These are phyloP conservation scores for Trachurus trachurus DNA, from an alignment of 2,797 vertebrate species.

Conservation along the genomic window DNA sequence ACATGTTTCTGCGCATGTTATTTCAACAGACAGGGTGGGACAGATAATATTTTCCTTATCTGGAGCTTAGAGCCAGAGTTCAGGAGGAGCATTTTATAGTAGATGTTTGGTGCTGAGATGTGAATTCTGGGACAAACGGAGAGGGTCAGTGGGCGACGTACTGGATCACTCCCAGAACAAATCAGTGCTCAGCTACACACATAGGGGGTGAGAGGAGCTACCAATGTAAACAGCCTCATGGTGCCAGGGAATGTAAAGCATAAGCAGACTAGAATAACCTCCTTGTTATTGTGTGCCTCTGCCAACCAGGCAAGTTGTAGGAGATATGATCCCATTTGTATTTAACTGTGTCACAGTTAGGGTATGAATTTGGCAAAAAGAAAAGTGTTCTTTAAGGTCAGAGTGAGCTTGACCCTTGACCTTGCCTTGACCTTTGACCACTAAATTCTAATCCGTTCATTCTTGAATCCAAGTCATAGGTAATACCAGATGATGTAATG, in stretches of 20 bases:
- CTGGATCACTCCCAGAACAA: conserved; percentile 39
- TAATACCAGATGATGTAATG: too few species aligned
- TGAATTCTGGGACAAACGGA: conserved; percentile 38
- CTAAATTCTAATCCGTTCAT: too few species aligned
- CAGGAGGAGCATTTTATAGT: conserved; percentile 20
- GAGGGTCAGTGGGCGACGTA: conserved; percentile 1
- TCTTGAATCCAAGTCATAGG: too few species aligned
- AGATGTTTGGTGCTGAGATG: conserved; percentile 21
- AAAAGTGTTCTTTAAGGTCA: too few species aligned
- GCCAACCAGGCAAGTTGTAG: too few species aligned
- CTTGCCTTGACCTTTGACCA: too few species aligned
- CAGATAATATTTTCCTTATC: conserved; percentile 3
- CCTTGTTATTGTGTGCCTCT: neutral
- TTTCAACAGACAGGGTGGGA: conserved; percentile 7
- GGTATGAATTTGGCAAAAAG: too few species aligned
- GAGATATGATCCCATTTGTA: too few species aligned
- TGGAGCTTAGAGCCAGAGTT: conserved; percentile 15
- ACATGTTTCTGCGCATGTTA: conserved; percentile 6
- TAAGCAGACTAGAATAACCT: neutral
- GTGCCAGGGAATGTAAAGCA: conserved; percentile 37
- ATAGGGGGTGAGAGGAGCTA: conserved; percentile 5
- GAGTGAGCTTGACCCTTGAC: too few species aligned
- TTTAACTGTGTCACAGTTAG: too few species aligned
- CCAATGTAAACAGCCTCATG: conserved; percentile 49
- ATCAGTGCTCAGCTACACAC: conserved; percentile 10